A percentile compares a stretch with the other conserved stretches of the same genome.
phyloP scores from a whole-genome alignment of 2,113 vertebrate genomes.

The Cheirogaleus medius region DNA sequence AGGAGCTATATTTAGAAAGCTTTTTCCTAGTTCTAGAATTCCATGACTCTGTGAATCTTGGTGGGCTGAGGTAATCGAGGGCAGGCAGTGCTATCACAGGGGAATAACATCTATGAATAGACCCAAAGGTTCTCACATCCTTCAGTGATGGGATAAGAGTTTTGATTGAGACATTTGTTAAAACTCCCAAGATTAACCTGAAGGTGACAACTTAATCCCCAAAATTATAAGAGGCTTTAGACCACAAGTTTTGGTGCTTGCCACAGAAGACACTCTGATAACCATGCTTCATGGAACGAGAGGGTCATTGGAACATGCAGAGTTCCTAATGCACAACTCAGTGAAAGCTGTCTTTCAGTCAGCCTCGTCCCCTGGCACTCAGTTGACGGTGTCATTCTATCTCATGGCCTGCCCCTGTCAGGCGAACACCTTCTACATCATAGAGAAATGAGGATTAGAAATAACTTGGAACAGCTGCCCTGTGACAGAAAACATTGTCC shows the following conservation, averaged over 20 bases:
- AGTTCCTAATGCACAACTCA: background rate
- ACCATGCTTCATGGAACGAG: background rate
- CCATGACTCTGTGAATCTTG: background rate
- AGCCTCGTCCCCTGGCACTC: background rate
- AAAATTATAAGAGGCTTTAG: background rate
- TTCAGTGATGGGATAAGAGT: background rate
- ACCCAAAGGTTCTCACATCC: background rate
- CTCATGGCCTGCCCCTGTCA: background rate
- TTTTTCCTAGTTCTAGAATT: background rate
- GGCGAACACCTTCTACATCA: background rate
- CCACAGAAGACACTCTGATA: background rate
- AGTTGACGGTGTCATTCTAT: too few species aligned
- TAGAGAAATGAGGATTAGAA: background rate
- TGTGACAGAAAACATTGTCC: background rate
- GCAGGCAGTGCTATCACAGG: background rate
- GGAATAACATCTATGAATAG: background rate
- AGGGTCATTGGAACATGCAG: background rate
- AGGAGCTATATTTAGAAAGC: background rate
- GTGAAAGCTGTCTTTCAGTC: background rate
- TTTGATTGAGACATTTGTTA: slow-evolving; percentile 32
- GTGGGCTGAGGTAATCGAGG: background rate
- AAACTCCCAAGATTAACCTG: background rate
- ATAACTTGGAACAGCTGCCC: background rate
- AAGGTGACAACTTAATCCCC: background rate
- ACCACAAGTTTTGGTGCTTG: background rate